phyloP scores from a whole-genome alignment of 2,113 vertebrate genomes.

The Athene cunicularia region DNA sequence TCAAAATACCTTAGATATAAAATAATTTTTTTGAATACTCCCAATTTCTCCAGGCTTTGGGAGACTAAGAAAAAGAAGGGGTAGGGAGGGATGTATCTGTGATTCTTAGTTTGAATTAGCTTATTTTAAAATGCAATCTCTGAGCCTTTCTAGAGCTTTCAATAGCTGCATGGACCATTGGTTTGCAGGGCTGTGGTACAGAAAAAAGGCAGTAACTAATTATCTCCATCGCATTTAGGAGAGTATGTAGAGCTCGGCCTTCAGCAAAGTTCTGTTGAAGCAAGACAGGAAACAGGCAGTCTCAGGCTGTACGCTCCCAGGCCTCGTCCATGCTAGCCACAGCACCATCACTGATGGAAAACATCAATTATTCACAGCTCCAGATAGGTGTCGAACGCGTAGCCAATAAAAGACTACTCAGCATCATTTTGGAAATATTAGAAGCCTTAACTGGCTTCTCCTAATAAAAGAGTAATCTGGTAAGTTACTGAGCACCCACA shows the following conservation, averaged over 20 bases:
- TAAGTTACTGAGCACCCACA: background rate
- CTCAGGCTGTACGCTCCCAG: no score
- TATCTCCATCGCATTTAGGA: background rate
- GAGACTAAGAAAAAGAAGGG: background rate
- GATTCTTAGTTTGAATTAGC: background rate
- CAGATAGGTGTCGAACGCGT: fast-evolving
- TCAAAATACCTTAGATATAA: background rate
- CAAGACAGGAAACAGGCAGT: background rate
- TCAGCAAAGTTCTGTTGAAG: background rate
- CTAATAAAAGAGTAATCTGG: background rate
- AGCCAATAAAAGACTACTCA: background rate
- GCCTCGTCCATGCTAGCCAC: background rate
- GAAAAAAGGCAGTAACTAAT: background rate
- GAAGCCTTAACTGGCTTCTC: background rate
- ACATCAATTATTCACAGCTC: background rate
- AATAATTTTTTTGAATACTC: background rate
- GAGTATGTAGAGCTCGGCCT: fast-evolving
- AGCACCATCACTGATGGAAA: background rate
- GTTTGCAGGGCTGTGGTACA: background rate
- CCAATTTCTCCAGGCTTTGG: background rate
- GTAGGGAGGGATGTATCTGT: background rate
- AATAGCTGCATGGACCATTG: fast-evolving
- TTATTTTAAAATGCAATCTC: background rate
- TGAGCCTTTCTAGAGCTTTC: background rate
- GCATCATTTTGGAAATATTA: background rate